A percentile compares a stretch with the other conserved stretches of the same genome.
Evolutionary conservation across 1,140 invertebrate genomes (phyloP).

Genomic region (Drosophila nebulosa): DNA sequence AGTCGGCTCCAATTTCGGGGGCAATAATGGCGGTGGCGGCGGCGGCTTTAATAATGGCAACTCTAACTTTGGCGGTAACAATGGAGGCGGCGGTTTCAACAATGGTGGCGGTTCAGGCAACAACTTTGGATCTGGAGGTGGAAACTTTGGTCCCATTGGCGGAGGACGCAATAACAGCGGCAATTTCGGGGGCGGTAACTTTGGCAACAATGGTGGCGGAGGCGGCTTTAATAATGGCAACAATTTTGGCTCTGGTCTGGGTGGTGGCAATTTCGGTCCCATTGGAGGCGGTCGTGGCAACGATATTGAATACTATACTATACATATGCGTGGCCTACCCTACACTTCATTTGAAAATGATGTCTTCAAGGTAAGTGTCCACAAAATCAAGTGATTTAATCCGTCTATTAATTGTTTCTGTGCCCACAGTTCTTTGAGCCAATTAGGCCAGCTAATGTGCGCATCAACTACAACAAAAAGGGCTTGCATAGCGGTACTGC

Average conservation of each 20-base stretch:
- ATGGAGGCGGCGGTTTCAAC: constrained; percentile 36
- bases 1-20: constrained; percentile 33
- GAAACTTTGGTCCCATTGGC: constrained; percentile 57
- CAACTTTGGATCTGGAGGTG: constrained; percentile 44
- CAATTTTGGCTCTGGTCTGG: constrained; percentile 26
- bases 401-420: not conserved
- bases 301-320: constrained; percentile 65
- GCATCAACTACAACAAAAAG: constrained; percentile 82
- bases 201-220: constrained; percentile 26
- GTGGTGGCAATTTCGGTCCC: constrained; percentile 59
- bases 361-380: constrained; percentile 62
- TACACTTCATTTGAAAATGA: constrained; percentile 79
- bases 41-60: constrained; percentile 43
- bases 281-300: constrained; percentile 57
- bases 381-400: not conserved
- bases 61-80: constrained; percentile 42
- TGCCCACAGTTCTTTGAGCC: constrained; percentile 74
- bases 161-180: constrained; percentile 53
- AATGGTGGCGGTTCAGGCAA: constrained; percentile 37
- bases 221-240: constrained; percentile 43
- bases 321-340: constrained; percentile 77
- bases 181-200: constrained; percentile 46
- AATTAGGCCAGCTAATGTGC: constrained; percentile 72
- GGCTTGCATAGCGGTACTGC: constrained; percentile 95
- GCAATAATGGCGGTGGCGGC: constrained; percentile 19